Conservation (phyloP, 2,888 invertebrate genomes). For the Melanargia galathea region DNA sequence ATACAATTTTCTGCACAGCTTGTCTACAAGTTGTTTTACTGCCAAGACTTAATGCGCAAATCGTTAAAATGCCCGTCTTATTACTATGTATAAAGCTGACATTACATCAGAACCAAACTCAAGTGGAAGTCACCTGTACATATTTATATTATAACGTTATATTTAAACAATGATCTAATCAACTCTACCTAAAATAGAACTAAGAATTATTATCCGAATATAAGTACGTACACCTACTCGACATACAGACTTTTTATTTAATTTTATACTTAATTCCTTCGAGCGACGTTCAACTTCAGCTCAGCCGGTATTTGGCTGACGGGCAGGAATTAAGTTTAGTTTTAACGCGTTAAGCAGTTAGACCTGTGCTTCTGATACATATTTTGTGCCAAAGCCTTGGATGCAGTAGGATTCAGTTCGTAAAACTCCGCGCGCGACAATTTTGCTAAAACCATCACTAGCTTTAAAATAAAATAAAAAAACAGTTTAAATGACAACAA, state of each 20-base stretch:
- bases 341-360: no score
- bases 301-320: no score
- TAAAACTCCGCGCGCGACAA: no score
- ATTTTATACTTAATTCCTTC: background rate
- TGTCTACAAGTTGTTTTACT: slow-evolving; percentile 36
- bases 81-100: slow-evolving; percentile 25
- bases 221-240: background rate
- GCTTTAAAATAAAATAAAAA: no score
- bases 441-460: no score
- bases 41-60: slow-evolving; percentile 39
- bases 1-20: slow-evolving; percentile 16
- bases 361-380: no score
- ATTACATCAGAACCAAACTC: slow-evolving; percentile 23
- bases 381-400: no score
- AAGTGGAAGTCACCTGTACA: slow-evolving; percentile 29
- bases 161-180: slow-evolving; percentile 38
- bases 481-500: background rate
- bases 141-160: slow-evolving; percentile 24
- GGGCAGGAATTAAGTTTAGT: no score
- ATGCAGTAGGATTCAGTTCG: no score
- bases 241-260: background rate
- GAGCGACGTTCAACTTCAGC: no score
- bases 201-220: slow-evolving; percentile 10
- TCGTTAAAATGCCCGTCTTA: slow-evolving; percentile 23
- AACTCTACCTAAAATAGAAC: slow-evolving; percentile 18